Evolutionary conservation across 2,888 invertebrate genomes (phyloP), one percentile per base, ranked within the genome.

Genomic region (Heliconius cydno): DNA sequence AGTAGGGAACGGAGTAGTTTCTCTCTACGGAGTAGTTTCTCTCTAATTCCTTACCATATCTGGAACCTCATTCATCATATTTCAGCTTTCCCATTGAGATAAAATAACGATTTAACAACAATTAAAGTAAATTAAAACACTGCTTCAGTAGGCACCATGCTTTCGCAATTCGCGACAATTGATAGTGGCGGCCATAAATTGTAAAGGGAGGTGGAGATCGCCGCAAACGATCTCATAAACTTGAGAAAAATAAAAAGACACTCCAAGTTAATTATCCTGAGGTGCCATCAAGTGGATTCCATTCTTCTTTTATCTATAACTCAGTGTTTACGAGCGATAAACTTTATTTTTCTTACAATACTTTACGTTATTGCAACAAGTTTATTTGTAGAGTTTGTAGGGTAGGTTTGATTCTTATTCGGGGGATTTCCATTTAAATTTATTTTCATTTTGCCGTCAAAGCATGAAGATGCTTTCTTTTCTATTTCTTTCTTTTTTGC

Each of bases 221-320:
- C 86, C 88, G 84, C 89, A 86, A 91, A 90, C 87, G 87, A 86
- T 86, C 87, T 88, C 90, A 86, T 92, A 92, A 92, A 92, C 83
- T 84, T 83, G 84, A 84, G 86, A 85, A 86, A 88, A 91, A 91
- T 90, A 91, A 91, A 91, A 88, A 87, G 86, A 85, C 87, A 87
- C 89, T 87, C 84, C 82, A 85, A 85, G 80, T 88, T 87, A 90
- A 90, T 90, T 90, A 89, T 88, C 84, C 87, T 80, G 85, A 84
- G 87, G 87, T 85, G 87, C 87, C 80, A 84, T 86, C 85, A 87
- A 84, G 73, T 80, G 80, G 70, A 78, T 77, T 68, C 78, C 78
- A 60, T 80, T 80, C 63, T 46, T 63, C 60, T 46, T 63, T 79
- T 74, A 72, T 76, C 78, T 78, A 76, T 72, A 79, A 78, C 73